phyloP scores from a whole-genome alignment of 1,140 invertebrate species.

The Oncopodura yosiiana region DNA sequence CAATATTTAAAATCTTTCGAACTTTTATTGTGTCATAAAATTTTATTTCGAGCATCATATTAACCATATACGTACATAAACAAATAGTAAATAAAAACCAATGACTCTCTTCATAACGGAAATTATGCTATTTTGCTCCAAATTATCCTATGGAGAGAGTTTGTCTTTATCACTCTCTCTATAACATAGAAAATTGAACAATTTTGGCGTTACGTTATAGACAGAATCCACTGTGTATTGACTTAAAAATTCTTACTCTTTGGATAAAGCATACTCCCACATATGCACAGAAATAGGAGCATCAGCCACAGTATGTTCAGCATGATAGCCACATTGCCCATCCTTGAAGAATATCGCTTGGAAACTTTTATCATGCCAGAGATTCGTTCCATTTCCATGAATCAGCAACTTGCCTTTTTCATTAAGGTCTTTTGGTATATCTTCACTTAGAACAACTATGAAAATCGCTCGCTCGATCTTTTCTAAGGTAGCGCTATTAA shows the following conservation, averaged over 20 bases:
- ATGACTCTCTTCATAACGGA: no score
- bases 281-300: conserved; percentile 50
- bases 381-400: conserved; percentile 41
- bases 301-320: conserved; percentile 48
- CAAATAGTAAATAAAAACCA: no score
- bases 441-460: conserved; percentile 41
- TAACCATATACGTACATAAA: no score
- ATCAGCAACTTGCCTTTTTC: conserved; percentile 42
- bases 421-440: conserved; percentile 38
- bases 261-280: conserved; percentile 45
- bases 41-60: no score
- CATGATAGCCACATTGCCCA: conserved; percentile 47
- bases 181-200: no score
- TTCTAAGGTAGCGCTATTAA: conserved; percentile 43
- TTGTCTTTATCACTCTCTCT: no score
- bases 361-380: conserved; percentile 46
- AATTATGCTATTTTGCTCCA: no score
- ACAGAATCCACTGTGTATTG: no score
- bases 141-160: no score
- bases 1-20: no score
- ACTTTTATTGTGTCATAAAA: no score
- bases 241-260: conserved; percentile 44
- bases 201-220: no score
- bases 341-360: conserved; percentile 43
- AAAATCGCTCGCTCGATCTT: conserved; percentile 43